These are phyloP conservation scores for Oenanthe melanoleuca DNA, from an alignment of 2,113 vertebrate genomes.

Conservation along the genomic window DNA sequence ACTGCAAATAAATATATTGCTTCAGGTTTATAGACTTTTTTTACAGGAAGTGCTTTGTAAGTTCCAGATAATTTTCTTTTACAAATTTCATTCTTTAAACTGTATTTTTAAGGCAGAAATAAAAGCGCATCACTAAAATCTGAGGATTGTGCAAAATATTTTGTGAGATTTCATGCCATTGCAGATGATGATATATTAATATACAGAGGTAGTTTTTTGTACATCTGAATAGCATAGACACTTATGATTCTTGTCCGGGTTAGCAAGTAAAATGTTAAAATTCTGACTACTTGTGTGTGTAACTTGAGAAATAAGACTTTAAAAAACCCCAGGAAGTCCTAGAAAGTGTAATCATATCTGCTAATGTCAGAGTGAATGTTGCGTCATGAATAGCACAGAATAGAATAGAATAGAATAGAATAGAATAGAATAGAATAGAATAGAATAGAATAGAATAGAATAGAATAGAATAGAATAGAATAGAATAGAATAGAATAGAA, in stretches of 20 bases:
- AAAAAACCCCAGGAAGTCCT: accelerated
- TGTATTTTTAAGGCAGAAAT: background rate
- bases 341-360: background rate
- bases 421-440: background rate
- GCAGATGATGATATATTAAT: background rate
- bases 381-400: background rate
- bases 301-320: background rate
- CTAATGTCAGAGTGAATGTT: background rate
- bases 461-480: background rate
- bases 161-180: background rate
- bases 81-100: background rate
- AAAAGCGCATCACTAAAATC: background rate
- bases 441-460: background rate
- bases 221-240: background rate
- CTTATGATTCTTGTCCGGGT: background rate
- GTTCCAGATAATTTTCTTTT: background rate
- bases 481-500: background rate
- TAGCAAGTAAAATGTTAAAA: background rate
- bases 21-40: background rate
- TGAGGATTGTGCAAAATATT: background rate
- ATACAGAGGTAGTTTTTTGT: background rate
- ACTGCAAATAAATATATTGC: background rate
- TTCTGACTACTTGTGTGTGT: background rate
- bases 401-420: background rate
- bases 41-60: background rate